Percentiles rank a stretch among this genome's conserved stretches.
Evolutionary conservation across 2,797 vertebrate genomes (phyloP).

Genomic region (Dermochelys coriacea): DNA sequence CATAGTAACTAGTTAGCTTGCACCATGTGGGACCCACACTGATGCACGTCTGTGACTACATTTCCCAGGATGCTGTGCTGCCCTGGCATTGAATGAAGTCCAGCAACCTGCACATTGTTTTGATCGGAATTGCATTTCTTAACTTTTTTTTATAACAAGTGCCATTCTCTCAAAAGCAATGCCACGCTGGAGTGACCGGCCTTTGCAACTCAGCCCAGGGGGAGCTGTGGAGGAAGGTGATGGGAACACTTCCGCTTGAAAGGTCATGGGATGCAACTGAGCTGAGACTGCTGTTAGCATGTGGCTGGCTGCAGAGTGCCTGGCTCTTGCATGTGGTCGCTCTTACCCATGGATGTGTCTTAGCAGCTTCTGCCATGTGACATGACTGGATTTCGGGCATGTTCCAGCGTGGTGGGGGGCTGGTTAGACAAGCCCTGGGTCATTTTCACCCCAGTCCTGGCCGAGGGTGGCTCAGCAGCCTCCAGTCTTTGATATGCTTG

Average conservation of each 20-base stretch:
- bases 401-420: background rate
- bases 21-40: accelerated
- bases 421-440: background rate
- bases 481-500: background rate
- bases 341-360: background rate
- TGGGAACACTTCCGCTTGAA: background rate
- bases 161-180: background rate
- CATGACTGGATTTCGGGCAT: background rate
- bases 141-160: background rate
- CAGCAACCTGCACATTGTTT: background rate
- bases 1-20: accelerated
- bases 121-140: background rate
- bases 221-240: background rate
- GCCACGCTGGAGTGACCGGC: background rate
- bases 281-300: background rate
- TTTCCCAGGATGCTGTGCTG: background rate
- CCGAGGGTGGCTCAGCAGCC: too few relatives aligned
- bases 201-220: background rate
- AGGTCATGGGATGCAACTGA: background rate
- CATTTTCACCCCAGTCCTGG: too few relatives aligned
- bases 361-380: background rate
- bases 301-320: background rate
- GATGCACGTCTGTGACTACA: accelerated
- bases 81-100: background rate
- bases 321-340: background rate